Base-by-base conservation (phyloP, 2,888 invertebrate species). In the Mystacides longicornis region DNA sequence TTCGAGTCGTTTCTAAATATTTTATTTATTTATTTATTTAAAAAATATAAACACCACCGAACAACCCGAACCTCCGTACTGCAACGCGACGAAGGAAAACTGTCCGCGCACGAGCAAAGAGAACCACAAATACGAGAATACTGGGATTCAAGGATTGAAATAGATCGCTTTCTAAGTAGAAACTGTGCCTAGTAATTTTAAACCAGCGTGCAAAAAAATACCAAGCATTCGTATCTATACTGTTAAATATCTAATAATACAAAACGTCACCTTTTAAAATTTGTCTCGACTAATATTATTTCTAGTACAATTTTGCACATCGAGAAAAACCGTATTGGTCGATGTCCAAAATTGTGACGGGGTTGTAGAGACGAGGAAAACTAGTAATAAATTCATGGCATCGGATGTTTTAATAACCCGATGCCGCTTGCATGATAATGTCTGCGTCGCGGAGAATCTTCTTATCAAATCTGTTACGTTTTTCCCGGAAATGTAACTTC, bases 281-380 rank as follows among this genome's bases (percentile, higher is more conserved):
- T n/a, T n/a, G n/a, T n/a, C n/a, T n/a, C n/a, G n/a, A 14, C 37
- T 37, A 16, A 37, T 7, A n/a, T 14, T 37, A 14, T 37, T 37
- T 37, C 16, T 37, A 14, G 37, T 14, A 3, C 7, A n/a, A 16
- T 37, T 4, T 37, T 7, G 14, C 37, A 14, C 14, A 16, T n/a
- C 74, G 72, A 71, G 70, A 71, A 71, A 68, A 69, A 71, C 72
- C 71, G 75, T 78, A 81, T 81, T 81, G 80, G 80, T 80, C 80
- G 81, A 81, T 79, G 75, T 77, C 72, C 75, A 71, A 66, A 51
- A 53, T 51, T 42, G 53, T 33, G 50, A 23, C 50, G 56, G 56
- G 56, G 53, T 53, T 56, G 56, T 53, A 51, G 52, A 23, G 49
- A 54, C 27, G 49, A 43, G 45, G 49, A 54, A 54, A 54, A 54